These are phyloP conservation scores for Polietes domitor DNA, from an alignment of 2,888 invertebrate species.

Conservation along the genomic window DNA sequence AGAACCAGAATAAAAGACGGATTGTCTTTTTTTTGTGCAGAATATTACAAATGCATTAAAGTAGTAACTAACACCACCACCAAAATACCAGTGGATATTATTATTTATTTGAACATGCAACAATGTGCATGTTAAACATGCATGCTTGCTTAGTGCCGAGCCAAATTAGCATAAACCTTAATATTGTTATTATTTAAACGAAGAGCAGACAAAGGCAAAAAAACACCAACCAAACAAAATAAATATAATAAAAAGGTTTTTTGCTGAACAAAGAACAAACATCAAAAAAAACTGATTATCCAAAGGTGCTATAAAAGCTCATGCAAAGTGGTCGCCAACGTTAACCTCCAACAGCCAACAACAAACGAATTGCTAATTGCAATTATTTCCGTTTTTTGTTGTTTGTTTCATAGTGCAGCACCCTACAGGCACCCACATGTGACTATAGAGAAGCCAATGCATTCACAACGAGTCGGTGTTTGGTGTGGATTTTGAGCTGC, in stretches of 20 bases:
- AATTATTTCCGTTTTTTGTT: slow-evolving; percentile 13
- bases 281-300: slow-evolving; percentile 47
- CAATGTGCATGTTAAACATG: slow-evolving; percentile 19
- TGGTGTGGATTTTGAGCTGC: too few species aligned
- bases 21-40: background rate
- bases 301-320: slow-evolving; percentile 53
- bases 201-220: background rate
- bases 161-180: slow-evolving; percentile 9
- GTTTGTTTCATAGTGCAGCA: background rate
- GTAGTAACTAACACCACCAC: too few species aligned
- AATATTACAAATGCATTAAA: slow-evolving; percentile 7
- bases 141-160: background rate
- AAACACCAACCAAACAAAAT: background rate
- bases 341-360: background rate
- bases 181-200: slow-evolving; percentile 1
- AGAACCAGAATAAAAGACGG: background rate
- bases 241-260: background rate
- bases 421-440: background rate
- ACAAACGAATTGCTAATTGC: slow-evolving; percentile 35
- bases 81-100: background rate
- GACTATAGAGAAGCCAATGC: too few species aligned
- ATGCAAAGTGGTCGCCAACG: slow-evolving; percentile 50
- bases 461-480: too few species aligned
- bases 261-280: slow-evolving; percentile 31
- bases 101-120: background rate